phyloP scores from a whole-genome alignment of 2,797 vertebrate species.

The Amblyopsis hoosieri region DNA sequence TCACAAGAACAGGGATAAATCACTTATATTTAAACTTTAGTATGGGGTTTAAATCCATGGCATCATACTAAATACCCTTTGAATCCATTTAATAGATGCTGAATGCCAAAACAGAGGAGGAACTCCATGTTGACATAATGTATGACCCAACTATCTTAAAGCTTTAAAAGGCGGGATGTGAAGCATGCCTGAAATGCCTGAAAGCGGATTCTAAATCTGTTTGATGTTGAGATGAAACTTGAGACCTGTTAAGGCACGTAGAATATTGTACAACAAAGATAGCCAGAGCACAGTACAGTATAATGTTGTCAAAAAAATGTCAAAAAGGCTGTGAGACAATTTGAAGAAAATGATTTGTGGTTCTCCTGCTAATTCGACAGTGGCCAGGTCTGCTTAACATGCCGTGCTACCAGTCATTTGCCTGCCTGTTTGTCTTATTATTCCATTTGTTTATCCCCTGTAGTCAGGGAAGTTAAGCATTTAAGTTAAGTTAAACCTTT shows the following conservation, averaged over 20 bases:
- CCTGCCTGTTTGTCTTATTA: too few relatives aligned
- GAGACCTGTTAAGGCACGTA: constrained; percentile 28
- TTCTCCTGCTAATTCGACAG: background rate
- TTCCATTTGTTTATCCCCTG: background rate
- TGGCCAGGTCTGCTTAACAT: background rate
- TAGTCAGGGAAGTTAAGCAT: too few relatives aligned
- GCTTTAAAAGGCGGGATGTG: constrained; percentile 26
- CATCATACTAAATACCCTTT: constrained; percentile 66
- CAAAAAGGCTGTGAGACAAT: constrained; percentile 3
- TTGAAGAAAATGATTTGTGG: constrained; percentile 2
- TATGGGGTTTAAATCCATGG: constrained; percentile 68
- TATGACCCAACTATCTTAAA: constrained; percentile 24
- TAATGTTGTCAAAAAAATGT: background rate
- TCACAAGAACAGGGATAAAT: constrained; percentile 45
- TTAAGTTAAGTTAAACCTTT: too few relatives aligned
- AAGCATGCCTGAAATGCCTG: constrained; percentile 41
- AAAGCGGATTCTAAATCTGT: constrained; percentile 20
- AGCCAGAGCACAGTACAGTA: constrained; percentile 8
- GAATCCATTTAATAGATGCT: constrained; percentile 67
- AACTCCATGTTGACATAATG: constrained; percentile 61
- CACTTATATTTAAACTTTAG: constrained; percentile 59
- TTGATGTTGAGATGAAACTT: constrained; percentile 42
- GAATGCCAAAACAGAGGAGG: constrained; percentile 55
- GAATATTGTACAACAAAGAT: constrained; percentile 32
- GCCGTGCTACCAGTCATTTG: background rate